Evolutionary conservation across 2,888 invertebrate genomes (phyloP).

Genomic region (Tetragonisca angustula): DNA sequence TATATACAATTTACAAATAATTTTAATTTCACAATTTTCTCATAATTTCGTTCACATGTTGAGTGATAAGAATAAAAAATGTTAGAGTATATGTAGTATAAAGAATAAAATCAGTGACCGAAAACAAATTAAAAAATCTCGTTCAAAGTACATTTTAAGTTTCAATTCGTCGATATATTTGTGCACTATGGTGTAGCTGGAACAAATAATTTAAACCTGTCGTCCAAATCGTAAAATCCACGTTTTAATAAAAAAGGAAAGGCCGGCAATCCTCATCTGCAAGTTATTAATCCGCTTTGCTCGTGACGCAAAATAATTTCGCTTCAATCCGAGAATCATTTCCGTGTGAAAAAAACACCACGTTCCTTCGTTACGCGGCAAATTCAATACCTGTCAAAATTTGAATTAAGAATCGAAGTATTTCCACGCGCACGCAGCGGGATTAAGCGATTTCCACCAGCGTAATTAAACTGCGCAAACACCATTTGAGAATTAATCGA

Average conservation of each 20-base stretch:
- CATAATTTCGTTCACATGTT: too few relatives aligned
- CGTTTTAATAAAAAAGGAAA: background rate
- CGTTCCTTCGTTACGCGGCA: background rate
- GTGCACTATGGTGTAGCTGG: too few relatives aligned
- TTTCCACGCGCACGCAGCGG: background rate
- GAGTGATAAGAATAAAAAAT: too few relatives aligned
- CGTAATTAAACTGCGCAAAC: background rate
- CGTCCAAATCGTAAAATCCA: too few relatives aligned
- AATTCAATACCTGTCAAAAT: background rate
- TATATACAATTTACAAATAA: too few relatives aligned
- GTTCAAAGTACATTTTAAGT: too few relatives aligned
- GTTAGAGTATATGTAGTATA: too few relatives aligned
- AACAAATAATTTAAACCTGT: too few relatives aligned
- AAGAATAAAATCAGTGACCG: too few relatives aligned
- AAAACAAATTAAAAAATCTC: too few relatives aligned
- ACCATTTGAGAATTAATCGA: background rate
- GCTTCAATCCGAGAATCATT: background rate
- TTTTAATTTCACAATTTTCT: too few relatives aligned
- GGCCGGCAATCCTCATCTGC: background rate
- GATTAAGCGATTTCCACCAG: background rate
- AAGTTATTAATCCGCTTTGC: conserved; percentile 3
- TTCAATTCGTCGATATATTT: too few relatives aligned
- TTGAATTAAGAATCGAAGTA: background rate
- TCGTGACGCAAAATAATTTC: background rate
- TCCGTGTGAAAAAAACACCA: background rate